These are phyloP conservation scores for Dasypogon diadema DNA, from an alignment of 2,888 invertebrate genomes.

Conservation along the genomic window DNA sequence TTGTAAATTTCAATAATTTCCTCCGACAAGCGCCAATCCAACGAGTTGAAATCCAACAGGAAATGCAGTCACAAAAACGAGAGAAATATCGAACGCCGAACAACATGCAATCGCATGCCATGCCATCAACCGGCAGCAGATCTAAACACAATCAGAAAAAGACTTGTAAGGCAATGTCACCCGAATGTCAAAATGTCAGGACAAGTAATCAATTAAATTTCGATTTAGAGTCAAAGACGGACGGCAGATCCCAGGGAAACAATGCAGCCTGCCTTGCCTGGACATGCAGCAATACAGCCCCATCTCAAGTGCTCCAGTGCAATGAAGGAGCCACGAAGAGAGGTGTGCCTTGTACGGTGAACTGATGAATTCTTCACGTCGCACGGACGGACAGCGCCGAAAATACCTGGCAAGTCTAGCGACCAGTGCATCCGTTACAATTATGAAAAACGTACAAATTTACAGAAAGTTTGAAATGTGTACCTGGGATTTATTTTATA, in stretches of 20 bases:
- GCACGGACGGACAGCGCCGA: neutral
- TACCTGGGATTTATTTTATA: constrained; percentile 35
- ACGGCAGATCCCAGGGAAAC: constrained; percentile 18
- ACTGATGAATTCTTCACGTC: constrained; percentile 27
- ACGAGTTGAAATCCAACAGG: neutral
- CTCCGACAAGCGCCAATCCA: too few relatives aligned
- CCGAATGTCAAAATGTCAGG: constrained; percentile 46
- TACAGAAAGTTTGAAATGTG: constrained; percentile 40
- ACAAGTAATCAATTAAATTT: constrained; percentile 46
- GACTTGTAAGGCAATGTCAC: constrained; percentile 44
- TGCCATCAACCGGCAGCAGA: constrained; percentile 34
- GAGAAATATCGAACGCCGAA: constrained; percentile 39
- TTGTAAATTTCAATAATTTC: too few relatives aligned
- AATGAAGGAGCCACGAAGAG: neutral
- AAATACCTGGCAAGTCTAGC: neutral
- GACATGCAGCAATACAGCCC: neutral
- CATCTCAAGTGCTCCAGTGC: neutral
- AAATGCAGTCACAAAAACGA: constrained; percentile 13
- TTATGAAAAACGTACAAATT: constrained; percentile 40
- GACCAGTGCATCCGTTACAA: constrained; percentile 32
- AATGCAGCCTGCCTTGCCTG: constrained; percentile 1
- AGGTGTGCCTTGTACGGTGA: neutral
- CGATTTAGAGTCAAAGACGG: constrained; percentile 28
- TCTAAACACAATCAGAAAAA: constrained; percentile 45
- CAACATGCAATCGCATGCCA: constrained; percentile 26